Base-by-base conservation (phyloP, 2,888 invertebrate species). In the Lepas anatifera region DNA sequence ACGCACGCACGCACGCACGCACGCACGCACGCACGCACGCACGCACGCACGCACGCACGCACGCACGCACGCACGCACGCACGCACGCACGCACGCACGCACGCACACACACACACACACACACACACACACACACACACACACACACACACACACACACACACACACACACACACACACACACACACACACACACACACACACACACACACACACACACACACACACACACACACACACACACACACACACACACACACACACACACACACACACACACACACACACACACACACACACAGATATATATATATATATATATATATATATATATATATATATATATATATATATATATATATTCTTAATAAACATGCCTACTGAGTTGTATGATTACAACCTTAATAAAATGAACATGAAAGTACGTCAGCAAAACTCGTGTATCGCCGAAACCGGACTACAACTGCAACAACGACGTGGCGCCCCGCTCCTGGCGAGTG, bases 211-310 rank as follows among this genome's bases (percentile, higher is more conserved):
- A 67, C 25, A 67, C 41, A 67, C 41, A 67, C 25, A 41, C 41
- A 67, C 27, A 67, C 41, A 67, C 25, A 3, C 41, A 67, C 25
- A 67, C 41, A 25, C 8, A 18, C 27, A 67, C 25, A 67, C 25
- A 67, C 25, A 67, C 25, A 41, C 41, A 67, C 39, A 67, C 41
- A 67, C 41, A 67, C 41, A 67, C 41, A 67, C 41, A 67, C 8
- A 67, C 67, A 67, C 25, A 67, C 41, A 67, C 41, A 67, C 41
- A 67, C 22, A 67, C 41, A 67, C 41, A 67, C 41, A 67, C 41
- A 67, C 41, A 67, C 41, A 67, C 22, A 67, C 41, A 67, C 41
- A 67, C 41, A 67, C 41, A 67, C 11, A 32, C 11, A 32, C 22
- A 67, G 25, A 37, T 27, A 32, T 8, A 18, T 10, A 35, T 6